Evolutionary conservation across 2,113 vertebrate species (phyloP).

Genomic region (Catharus fuscescens): DNA sequence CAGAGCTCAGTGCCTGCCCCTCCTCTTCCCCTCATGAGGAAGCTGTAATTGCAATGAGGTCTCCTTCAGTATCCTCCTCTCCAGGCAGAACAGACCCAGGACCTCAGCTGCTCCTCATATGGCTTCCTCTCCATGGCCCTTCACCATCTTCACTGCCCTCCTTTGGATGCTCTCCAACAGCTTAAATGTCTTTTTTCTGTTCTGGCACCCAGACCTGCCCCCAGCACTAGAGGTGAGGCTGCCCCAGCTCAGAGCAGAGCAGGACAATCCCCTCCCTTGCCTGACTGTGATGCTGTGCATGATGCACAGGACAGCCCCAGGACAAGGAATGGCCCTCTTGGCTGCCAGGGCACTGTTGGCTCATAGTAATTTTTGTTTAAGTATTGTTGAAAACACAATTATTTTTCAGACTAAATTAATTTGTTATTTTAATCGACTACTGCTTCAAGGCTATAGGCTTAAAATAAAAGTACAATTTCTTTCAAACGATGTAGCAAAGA

Average conservation of each 20-base stretch:
- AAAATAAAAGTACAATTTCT: slow-evolving; percentile 62
- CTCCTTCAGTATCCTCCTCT: background rate
- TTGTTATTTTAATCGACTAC: slow-evolving; percentile 67
- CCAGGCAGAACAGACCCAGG: background rate
- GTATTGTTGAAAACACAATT: slow-evolving; percentile 67
- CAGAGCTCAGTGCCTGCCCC: background rate
- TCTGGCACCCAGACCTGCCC: background rate
- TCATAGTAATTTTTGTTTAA: slow-evolving; percentile 48
- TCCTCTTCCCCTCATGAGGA: accelerated
- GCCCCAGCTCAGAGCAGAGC: too few relatives aligned
- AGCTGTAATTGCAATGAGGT: accelerated
- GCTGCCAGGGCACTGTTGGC: background rate
- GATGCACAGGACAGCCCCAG: too few relatives aligned
- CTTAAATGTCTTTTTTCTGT: background rate
- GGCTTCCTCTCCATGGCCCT: background rate
- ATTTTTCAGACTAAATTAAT: slow-evolving; percentile 55
- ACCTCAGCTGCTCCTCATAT: accelerated
- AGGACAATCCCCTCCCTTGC: too few relatives aligned
- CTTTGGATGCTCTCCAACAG: background rate
- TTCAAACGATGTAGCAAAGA: slow-evolving; percentile 10
- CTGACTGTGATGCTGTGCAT: accelerated
- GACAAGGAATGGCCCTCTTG: accelerated
- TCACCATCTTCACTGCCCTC: background rate
- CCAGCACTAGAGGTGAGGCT: too few relatives aligned
- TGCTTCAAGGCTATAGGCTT: slow-evolving; percentile 32